phyloP scores from a whole-genome alignment of 2,113 vertebrate genomes.

The Anguilla japonica region DNA sequence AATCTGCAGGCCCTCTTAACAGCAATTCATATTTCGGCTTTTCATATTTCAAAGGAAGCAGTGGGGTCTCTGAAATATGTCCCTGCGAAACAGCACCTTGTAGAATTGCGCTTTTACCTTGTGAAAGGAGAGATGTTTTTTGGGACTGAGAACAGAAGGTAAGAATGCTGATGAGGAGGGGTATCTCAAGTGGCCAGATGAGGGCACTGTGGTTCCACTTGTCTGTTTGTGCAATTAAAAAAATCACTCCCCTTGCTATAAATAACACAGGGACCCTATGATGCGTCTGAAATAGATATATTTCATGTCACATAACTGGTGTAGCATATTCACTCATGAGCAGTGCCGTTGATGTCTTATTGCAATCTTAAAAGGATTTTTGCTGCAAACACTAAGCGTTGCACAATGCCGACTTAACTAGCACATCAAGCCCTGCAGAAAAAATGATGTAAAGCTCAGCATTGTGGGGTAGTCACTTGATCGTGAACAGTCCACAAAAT shows the following conservation, averaged over 20 bases:
- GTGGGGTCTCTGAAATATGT: constrained; percentile 10
- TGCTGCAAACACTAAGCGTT: not conserved
- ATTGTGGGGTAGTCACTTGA: not conserved
- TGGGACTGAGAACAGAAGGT: not conserved
- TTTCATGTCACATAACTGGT: constrained; percentile 13
- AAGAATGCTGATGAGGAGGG: not conserved
- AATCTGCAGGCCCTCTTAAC: not conserved
- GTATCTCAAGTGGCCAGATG: not conserved
- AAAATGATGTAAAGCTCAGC: not conserved
- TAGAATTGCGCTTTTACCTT: not conserved
- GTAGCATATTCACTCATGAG: constrained; percentile 7
- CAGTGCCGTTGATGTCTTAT: not conserved
- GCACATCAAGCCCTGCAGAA: not conserved
- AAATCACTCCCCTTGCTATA: not conserved
- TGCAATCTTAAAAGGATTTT: constrained; percentile 5
- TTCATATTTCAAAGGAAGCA: not conserved
- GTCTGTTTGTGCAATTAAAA: not conserved
- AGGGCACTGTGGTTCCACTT: constrained; percentile 18
- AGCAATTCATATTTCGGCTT: no score
- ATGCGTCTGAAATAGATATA: constrained; percentile 13
- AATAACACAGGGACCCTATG: constrained; percentile 8
- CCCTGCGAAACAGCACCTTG: not conserved
- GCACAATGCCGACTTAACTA: not conserved
- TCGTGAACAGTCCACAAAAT: not conserved
- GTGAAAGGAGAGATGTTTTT: not conserved